A percentile compares a stretch with the other conserved stretches of the same genome.
Conservation (phyloP, 2,797 vertebrate species). For the Molothrus aeneus region DNA sequence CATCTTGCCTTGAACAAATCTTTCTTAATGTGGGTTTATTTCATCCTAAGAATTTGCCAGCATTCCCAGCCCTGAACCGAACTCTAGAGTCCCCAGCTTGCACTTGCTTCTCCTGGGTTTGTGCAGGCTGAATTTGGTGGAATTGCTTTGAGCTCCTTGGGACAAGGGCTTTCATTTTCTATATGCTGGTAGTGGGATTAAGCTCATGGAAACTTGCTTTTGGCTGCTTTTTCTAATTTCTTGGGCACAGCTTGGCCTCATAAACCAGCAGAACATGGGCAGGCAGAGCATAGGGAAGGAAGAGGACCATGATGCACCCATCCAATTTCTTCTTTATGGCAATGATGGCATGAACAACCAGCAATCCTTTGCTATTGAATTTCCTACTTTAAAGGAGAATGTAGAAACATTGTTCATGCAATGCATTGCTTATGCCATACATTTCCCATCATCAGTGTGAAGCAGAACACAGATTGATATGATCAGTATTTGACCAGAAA, state of each 20-base stretch:
- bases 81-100: background rate
- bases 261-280: background rate
- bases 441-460: background rate
- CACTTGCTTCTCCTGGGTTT: background rate
- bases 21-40: background rate
- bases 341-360: background rate
- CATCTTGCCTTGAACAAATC: background rate
- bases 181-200: accelerated
- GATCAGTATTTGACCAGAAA: background rate
- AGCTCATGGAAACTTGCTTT: background rate
- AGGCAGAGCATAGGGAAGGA: background rate
- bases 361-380: background rate
- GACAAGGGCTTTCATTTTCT: background rate
- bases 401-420: background rate
- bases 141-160: background rate
- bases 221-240: background rate
- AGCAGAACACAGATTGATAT: background rate
- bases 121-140: background rate
- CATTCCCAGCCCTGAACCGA: background rate
- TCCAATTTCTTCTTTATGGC: background rate
- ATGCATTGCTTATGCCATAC: background rate
- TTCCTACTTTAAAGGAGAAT: background rate
- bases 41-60: background rate
- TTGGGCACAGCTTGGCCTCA: background rate
- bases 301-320: background rate